phyloP scores from a whole-genome alignment of 2,888 invertebrate genomes.

The Drosophila mulleri region DNA sequence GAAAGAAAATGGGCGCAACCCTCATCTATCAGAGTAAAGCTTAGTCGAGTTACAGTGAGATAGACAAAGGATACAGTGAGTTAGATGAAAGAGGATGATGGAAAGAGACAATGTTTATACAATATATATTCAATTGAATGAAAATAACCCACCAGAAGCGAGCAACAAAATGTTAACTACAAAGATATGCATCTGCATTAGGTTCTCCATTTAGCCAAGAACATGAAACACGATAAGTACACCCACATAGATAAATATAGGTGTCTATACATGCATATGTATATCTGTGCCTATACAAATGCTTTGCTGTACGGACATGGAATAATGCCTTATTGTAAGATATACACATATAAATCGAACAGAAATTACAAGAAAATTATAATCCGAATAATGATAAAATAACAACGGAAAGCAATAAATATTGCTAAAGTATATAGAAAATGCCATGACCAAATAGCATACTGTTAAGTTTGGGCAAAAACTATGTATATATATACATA shows the following conservation, averaged over 20 bases:
- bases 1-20: neutral
- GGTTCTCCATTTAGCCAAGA: slow-evolving; percentile 23
- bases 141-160: slow-evolving; percentile 34
- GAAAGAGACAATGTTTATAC: no score
- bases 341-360: slow-evolving; percentile 3
- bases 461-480: neutral
- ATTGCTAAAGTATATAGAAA: slow-evolving; percentile 22
- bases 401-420: slow-evolving; percentile 42
- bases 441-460: slow-evolving; percentile 44
- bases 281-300: no score
- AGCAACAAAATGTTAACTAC: slow-evolving; percentile 29
- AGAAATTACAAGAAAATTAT: neutral
- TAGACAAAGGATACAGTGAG: neutral
- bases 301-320: neutral
- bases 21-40: neutral
- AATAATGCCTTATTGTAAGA: slow-evolving; percentile 49
- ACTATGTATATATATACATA: neutral
- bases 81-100: neutral
- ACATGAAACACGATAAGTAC: neutral
- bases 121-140: neutral
- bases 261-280: no score
- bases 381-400: neutral
- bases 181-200: neutral
- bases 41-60: neutral
- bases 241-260: neutral